These are phyloP conservation scores for Leucophora obtusa DNA, from an alignment of 2,888 invertebrate species.

Conservation along the genomic window DNA sequence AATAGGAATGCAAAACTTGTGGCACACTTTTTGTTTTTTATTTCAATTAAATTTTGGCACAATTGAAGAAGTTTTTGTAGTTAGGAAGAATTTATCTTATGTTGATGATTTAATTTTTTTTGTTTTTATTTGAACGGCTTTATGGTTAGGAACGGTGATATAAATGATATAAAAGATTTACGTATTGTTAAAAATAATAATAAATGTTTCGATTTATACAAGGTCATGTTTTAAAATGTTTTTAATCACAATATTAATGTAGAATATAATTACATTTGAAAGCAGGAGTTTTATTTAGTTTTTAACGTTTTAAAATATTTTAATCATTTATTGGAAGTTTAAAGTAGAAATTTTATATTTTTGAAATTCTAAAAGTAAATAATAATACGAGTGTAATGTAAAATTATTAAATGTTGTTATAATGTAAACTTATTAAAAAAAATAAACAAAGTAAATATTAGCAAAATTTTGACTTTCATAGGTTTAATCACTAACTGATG, in stretches of 20 bases:
- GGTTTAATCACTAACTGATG: too few relatives aligned
- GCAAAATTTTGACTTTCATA: too few relatives aligned
- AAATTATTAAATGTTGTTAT: too few relatives aligned
- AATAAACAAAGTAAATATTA: too few relatives aligned
- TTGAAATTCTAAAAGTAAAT: too few relatives aligned
- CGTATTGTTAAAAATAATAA: constrained; percentile 19
- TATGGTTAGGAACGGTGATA: constrained; percentile 26
- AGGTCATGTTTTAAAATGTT: constrained; percentile 17
- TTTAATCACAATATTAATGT: constrained; percentile 9
- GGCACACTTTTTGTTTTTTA: constrained; percentile 32
- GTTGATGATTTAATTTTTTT: background rate
- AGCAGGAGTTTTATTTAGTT: background rate
- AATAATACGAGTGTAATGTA: too few relatives aligned
- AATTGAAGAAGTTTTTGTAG: constrained; percentile 19
- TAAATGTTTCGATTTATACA: constrained; percentile 24
- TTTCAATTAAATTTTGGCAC: constrained; percentile 43
- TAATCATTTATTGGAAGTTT: background rate
- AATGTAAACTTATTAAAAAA: too few relatives aligned
- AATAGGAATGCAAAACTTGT: constrained; percentile 17
- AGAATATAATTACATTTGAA: constrained; percentile 16
- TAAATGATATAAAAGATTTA: constrained; percentile 19
- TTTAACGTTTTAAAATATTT: too few relatives aligned
- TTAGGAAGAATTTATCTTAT: constrained; percentile 19
- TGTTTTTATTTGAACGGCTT: constrained; percentile 33
- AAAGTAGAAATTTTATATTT: too few relatives aligned